A percentile compares a stretch with the other conserved stretches of the same genome.
Conservation (phyloP, 2,888 invertebrate species). For the Keiferia lycopersicella region DNA sequence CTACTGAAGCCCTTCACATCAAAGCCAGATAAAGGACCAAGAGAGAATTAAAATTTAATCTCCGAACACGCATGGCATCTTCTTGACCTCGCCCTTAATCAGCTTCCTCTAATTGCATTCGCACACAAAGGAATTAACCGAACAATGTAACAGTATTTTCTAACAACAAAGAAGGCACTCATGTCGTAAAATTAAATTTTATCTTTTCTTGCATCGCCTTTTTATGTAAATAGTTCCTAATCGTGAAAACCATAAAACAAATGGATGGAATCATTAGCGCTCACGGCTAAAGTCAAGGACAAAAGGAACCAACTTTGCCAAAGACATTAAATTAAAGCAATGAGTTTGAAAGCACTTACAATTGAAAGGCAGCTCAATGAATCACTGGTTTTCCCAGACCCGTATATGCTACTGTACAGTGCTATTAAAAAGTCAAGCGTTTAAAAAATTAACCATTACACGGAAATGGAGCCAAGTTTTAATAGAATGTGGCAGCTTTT, state of each 20-base stretch:
- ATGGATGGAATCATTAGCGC: background rate
- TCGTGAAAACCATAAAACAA: background rate
- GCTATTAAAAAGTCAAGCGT: constrained; percentile 36
- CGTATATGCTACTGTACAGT: constrained; percentile 17
- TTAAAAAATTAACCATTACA: constrained; percentile 12
- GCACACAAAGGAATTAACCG: constrained; percentile 6
- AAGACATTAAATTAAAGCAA: constrained; percentile 19
- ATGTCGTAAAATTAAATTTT: background rate
- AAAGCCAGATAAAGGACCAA: constrained; percentile 32
- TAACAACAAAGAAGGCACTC: background rate
- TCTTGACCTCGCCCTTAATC: constrained; percentile 17
- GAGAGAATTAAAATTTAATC: constrained; percentile 34
- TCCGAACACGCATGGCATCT: constrained; percentile 32
- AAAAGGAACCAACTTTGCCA: constrained; percentile 21
- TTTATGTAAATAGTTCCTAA: background rate
- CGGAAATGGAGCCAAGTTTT: constrained; percentile 20
- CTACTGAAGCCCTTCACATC: constrained; percentile 30
- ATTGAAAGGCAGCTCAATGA: constrained; percentile 29
- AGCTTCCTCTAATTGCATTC: background rate
- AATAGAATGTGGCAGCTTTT: constrained; percentile 18
- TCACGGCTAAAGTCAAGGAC: background rate
- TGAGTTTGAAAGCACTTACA: background rate
- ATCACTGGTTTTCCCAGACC: constrained; percentile 43
- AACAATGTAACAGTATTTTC: background rate
- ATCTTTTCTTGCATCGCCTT: constrained; percentile 2